These are phyloP conservation scores for Empis stercorea DNA, from an alignment of 2,888 invertebrate species.

Conservation along the genomic window DNA sequence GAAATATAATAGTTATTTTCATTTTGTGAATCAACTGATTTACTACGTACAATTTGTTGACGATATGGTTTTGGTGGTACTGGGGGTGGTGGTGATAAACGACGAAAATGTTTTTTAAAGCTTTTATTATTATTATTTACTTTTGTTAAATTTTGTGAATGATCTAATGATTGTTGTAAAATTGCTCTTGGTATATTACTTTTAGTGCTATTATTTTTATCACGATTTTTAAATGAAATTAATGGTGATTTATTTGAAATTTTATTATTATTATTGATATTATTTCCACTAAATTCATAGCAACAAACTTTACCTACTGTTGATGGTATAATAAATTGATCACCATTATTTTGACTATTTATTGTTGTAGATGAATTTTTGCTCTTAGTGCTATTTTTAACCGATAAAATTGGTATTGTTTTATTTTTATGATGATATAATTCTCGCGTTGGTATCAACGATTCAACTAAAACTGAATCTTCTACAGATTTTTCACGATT, in stretches of 20 bases:
- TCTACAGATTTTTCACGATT: too few species aligned
- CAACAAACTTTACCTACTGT: too few species aligned
- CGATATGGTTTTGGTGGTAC: constrained; percentile 18
- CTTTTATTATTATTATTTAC: too few species aligned
- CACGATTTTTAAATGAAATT: neutral
- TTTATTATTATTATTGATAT: neutral
- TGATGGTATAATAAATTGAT: neutral
- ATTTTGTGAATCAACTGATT: neutral
- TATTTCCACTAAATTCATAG: neutral
- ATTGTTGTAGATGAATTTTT: too few species aligned
- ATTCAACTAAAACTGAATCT: too few species aligned
- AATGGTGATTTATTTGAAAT: neutral
- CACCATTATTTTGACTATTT: too few species aligned
- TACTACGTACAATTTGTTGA: neutral
- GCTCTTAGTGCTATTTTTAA: too few species aligned
- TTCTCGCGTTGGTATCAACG: neutral
- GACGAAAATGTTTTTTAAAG: neutral
- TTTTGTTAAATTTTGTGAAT: neutral
- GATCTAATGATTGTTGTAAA: constrained; percentile 1
- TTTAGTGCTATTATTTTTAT: neutral
- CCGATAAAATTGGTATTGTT: neutral
- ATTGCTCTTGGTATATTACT: neutral
- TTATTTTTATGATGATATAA: neutral
- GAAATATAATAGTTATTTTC: neutral
- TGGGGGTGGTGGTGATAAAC: constrained; percentile 13